phyloP scores from a whole-genome alignment of 53 echinoderm and acorn worm species.

The Henricia sp. region DNA sequence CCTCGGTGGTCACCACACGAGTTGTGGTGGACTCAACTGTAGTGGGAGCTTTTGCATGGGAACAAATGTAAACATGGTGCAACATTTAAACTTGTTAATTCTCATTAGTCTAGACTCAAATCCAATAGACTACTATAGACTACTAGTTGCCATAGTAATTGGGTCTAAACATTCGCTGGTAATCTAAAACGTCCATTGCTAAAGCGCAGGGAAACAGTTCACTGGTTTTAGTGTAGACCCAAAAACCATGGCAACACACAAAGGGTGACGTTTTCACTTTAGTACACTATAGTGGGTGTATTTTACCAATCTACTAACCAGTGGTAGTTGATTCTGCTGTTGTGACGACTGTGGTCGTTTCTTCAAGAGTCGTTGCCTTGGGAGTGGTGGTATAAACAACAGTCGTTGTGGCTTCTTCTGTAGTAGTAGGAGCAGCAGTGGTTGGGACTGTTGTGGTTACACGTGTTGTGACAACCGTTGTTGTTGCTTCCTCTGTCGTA shows the following conservation, averaged over 20 bases:
- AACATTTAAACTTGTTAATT: not conserved
- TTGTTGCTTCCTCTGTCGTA: too few species aligned
- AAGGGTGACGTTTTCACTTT: too few species aligned
- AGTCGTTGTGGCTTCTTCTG: not conserved
- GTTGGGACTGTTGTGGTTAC: too few species aligned
- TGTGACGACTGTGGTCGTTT: not conserved
- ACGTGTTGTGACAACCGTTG: not conserved
- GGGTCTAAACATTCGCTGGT: too few species aligned
- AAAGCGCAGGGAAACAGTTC: too few species aligned
- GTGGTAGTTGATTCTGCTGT: not conserved
- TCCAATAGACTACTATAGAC: too few species aligned
- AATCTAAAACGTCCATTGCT: too few species aligned
- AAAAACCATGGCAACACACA: too few species aligned
- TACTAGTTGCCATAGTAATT: too few species aligned
- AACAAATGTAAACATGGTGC: not conserved
- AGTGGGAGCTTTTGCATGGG: not conserved
- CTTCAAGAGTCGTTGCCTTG: not conserved
- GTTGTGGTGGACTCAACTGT: not conserved
- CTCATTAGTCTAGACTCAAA: too few species aligned
- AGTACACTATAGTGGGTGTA: not conserved
- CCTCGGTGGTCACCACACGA: constrained; percentile 1
- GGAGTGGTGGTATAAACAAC: constrained; percentile 3
- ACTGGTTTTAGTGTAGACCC: too few species aligned
- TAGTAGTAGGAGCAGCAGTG: not conserved
- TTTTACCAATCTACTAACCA: not conserved